A percentile compares a stretch with the other conserved stretches of the same genome.
These are phyloP conservation scores for Colossoma macropomum DNA, from an alignment of 2,113 vertebrate genomes.

Conservation along the genomic window DNA sequence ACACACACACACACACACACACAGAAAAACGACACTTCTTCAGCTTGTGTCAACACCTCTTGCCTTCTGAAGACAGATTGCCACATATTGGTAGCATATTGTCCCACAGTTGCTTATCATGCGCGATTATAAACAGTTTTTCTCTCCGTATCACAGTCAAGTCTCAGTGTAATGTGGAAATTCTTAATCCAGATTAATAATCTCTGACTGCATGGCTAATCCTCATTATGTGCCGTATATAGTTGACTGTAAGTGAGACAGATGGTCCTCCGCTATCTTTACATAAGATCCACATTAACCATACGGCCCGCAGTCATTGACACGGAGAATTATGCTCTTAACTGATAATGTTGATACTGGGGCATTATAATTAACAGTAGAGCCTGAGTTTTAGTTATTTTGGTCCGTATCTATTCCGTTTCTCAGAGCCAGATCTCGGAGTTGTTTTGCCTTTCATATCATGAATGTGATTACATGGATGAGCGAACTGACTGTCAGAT, in stretches of 20 bases:
- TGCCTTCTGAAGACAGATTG: conserved; percentile 28
- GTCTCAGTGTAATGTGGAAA: conserved; percentile 25
- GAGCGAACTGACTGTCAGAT: not conserved
- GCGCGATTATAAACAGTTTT: not conserved
- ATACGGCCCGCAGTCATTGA: conserved; percentile 21
- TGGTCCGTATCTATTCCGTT: not conserved
- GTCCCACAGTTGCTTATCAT: not conserved
- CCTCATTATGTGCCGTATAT: conserved; percentile 35
- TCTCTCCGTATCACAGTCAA: not conserved
- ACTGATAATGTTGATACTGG: not conserved
- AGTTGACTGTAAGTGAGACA: conserved; percentile 44
- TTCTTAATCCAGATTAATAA: conserved; percentile 44
- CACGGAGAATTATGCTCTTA: conserved; percentile 28
- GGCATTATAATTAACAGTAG: not conserved
- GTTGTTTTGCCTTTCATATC: not conserved
- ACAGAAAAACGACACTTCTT: not conserved
- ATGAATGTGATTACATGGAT: not conserved
- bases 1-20: conserved; percentile 8
- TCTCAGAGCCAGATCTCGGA: not conserved
- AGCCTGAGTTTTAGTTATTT: not conserved
- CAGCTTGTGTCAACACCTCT: conserved; percentile 18
- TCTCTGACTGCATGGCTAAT: conserved; percentile 48
- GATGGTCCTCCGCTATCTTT: conserved; percentile 36
- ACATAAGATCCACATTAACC: conserved; percentile 40
- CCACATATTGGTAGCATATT: not conserved